Base-by-base conservation (phyloP, 2,888 invertebrate genomes). In the Heliconius sara region DNA sequence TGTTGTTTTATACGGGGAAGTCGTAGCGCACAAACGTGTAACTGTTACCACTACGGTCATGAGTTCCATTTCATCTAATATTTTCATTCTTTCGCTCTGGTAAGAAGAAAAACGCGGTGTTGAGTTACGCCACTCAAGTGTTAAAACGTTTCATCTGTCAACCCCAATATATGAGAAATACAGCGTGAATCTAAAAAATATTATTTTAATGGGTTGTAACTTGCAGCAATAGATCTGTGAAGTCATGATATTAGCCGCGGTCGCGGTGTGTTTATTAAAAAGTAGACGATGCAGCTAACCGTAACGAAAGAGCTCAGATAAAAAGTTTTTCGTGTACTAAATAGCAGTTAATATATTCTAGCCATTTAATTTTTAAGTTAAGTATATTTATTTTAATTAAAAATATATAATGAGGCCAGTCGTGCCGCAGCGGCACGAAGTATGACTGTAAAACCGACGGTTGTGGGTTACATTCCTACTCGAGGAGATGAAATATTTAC, bases 281-380 rank as follows among this genome's bases (percentile, higher is more conserved):
- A 47, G 25, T 68, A 68, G 57, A 66, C 57, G 72, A 63, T 57
- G 71, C 77, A 80, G 67, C 68, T 73, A 47, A 77, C 73, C 72
- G 68, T 57, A 77, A 77, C 73, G 43, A 80, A 77, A 77, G 22
- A 77, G 30, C 60, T 77, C 63, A 13, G 30, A 22, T 72, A 72
- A 57, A 57, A 30, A 57, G 30, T n/a, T 73, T 73, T 57, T 57
- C 52, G 13, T 73, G 57, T 22, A 57, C 22, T 25, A 13, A 27
- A 19, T 72, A 30, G 30, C 52, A 72, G 60, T 60, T 25, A 70
- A 43, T 70, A 43, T 70, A 16, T 70, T 70, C 7, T 43, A 60
- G 57, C 25, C n/a, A 25, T n/a, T 39, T 57, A n/a, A 73, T 73
- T 39, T 57, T 22, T 57, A n/a, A 19, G 7, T 34, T 16, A 5